A percentile compares a stretch with the other conserved stretches of the same genome.
These are phyloP conservation scores for Atherix ibis DNA, from an alignment of 2,888 invertebrate genomes.

Conservation along the genomic window DNA sequence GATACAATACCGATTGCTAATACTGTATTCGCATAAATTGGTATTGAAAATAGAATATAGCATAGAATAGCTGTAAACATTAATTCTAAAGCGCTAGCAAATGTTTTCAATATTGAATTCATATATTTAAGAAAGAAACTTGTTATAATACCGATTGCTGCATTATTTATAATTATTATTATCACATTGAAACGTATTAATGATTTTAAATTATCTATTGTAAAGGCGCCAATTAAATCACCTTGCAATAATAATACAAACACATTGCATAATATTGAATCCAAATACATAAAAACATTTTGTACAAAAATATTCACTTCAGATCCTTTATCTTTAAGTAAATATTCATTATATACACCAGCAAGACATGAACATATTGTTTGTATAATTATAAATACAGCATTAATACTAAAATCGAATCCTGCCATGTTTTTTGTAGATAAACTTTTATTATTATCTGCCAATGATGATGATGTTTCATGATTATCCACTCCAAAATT, in stretches of 20 bases:
- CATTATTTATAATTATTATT: slow-evolving; percentile 74
- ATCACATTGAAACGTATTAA: slow-evolving; percentile 55
- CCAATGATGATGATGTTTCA: slow-evolving; percentile 6
- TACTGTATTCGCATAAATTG: slow-evolving; percentile 66
- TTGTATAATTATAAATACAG: slow-evolving; percentile 54
- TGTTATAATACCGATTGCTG: slow-evolving; percentile 81
- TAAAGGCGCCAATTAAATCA: slow-evolving; percentile 44
- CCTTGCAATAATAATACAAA: slow-evolving; percentile 52
- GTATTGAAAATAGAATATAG: slow-evolving; percentile 69
- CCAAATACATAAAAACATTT: slow-evolving; percentile 89
- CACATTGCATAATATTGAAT: slow-evolving; percentile 86
- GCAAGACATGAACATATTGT: slow-evolving; percentile 85
- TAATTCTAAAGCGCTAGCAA: slow-evolving; percentile 84
- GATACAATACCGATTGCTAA: slow-evolving; percentile 69
- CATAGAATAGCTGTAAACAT: slow-evolving; percentile 80
- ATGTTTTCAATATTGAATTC: slow-evolving; percentile 90
- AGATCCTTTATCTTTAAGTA: slow-evolving; percentile 71
- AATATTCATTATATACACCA: slow-evolving; percentile 89
- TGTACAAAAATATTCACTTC: slow-evolving; percentile 82
- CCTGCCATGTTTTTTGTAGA: slow-evolving; percentile 27
- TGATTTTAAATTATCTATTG: slow-evolving; percentile 36
- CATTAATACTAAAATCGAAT: slow-evolving; percentile 40
- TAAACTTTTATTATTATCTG: slow-evolving; percentile 7
- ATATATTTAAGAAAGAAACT: slow-evolving; percentile 84
- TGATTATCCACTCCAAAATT: slow-evolving; percentile 17